These are phyloP conservation scores for Melanerpes aurifrons DNA, from an alignment of 2,113 vertebrate species.

Conservation along the genomic window DNA sequence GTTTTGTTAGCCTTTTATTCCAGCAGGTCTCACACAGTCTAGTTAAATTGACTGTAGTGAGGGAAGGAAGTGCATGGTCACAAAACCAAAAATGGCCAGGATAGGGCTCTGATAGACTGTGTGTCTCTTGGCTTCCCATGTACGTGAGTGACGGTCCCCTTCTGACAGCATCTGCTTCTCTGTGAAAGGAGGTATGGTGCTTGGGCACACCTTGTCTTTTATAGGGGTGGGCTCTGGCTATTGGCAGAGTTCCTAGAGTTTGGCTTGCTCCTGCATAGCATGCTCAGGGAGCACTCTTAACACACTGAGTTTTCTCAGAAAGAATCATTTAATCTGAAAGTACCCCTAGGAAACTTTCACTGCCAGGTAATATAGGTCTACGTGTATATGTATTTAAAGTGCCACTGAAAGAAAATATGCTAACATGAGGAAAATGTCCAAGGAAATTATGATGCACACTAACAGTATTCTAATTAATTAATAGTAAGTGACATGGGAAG, in stretches of 20 bases:
- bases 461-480: constrained; percentile 57
- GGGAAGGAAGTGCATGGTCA: neutral
- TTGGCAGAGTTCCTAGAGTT: neutral
- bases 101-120: neutral
- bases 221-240: neutral
- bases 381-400: neutral
- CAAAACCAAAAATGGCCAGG: neutral
- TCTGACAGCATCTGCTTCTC: neutral
- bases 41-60: neutral
- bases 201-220: neutral
- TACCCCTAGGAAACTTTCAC: neutral
- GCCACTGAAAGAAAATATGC: neutral
- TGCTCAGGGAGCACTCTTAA: neutral
- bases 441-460: neutral
- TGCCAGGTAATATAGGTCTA: neutral
- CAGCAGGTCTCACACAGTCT: neutral
- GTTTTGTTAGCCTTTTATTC: neutral
- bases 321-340: neutral
- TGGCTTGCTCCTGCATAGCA: neutral
- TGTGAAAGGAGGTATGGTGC: neutral
- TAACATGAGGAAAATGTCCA: neutral
- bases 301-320: neutral
- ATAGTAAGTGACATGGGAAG: constrained; percentile 37
- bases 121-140: neutral
- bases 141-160: rapidly evolving